These are phyloP conservation scores for Istiophorus platypterus DNA, from an alignment of 2,113 vertebrate genomes.

Conservation along the genomic window DNA sequence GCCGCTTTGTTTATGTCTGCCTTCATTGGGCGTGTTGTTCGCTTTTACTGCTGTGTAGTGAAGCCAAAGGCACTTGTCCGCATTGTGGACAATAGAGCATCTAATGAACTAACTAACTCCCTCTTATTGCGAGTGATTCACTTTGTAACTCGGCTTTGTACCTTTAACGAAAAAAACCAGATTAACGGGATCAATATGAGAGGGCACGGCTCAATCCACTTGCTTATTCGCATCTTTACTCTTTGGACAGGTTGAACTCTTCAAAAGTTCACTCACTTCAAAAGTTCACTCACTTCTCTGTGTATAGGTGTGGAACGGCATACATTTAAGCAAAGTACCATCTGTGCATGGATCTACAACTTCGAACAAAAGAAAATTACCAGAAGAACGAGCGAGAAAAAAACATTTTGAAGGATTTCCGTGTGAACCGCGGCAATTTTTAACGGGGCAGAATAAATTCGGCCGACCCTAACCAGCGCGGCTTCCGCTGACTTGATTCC, in stretches of 20 bases:
- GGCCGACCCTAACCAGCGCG: slow-evolving; percentile 5
- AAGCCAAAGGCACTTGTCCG: slow-evolving; percentile 28
- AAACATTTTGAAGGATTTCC: slow-evolving; percentile 9
- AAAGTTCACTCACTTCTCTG: not conserved
- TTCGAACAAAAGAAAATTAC: not conserved
- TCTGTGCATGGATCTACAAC: not conserved
- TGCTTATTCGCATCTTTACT: slow-evolving; percentile 15
- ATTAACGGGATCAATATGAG: slow-evolving; percentile 30
- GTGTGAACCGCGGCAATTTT: not conserved
- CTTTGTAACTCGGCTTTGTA: slow-evolving; percentile 7
- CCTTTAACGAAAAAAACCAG: slow-evolving; percentile 7
- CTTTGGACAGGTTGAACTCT: slow-evolving; percentile 25
- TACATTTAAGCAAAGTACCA: slow-evolving; percentile 3
- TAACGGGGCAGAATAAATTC: slow-evolving; percentile 28
- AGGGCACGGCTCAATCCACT: slow-evolving; percentile 1
- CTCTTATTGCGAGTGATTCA: slow-evolving; percentile 7
- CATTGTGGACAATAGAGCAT: slow-evolving; percentile 2
- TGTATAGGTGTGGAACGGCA: slow-evolving; percentile 3
- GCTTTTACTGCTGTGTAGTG: not conserved
- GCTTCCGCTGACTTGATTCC: slow-evolving; percentile 2
- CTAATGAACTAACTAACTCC: slow-evolving; percentile 17
- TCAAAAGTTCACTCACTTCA: slow-evolving; percentile 3
- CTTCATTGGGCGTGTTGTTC: not conserved
- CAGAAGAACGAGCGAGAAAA: not conserved
- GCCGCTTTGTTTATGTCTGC: not conserved